Evolutionary conservation across 2,113 vertebrate genomes (phyloP).

Genomic region (Trachemys scripta): DNA sequence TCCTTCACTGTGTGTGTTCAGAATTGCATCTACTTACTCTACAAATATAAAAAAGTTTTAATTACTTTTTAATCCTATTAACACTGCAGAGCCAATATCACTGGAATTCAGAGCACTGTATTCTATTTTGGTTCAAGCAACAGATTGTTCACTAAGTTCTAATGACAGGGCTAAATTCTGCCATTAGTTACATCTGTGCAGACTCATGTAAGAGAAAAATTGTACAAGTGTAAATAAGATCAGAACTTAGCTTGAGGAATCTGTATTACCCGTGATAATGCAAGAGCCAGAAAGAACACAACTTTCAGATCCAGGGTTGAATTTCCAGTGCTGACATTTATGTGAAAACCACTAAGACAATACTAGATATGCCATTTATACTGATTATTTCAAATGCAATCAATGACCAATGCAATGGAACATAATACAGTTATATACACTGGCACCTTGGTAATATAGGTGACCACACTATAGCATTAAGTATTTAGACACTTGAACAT

Average conservation of each 20-base stretch:
- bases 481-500: background rate
- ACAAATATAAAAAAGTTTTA: background rate
- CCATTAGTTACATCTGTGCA: background rate
- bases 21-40: background rate
- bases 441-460: background rate
- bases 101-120: background rate
- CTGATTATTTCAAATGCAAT: background rate
- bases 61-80: background rate
- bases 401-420: background rate
- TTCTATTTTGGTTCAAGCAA: background rate
- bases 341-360: background rate
- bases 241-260: background rate
- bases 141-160: background rate
- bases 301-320: background rate
- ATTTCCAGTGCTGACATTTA: background rate
- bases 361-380: background rate
- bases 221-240: background rate
- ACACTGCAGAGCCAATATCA: background rate
- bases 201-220: background rate
- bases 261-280: background rate
- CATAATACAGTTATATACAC: background rate
- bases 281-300: background rate
- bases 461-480: background rate
- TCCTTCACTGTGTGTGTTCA: background rate
- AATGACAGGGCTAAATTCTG: background rate